Evolutionary conservation across 2,888 invertebrate species (phyloP).

Genomic region (Rotaria macrura): DNA sequence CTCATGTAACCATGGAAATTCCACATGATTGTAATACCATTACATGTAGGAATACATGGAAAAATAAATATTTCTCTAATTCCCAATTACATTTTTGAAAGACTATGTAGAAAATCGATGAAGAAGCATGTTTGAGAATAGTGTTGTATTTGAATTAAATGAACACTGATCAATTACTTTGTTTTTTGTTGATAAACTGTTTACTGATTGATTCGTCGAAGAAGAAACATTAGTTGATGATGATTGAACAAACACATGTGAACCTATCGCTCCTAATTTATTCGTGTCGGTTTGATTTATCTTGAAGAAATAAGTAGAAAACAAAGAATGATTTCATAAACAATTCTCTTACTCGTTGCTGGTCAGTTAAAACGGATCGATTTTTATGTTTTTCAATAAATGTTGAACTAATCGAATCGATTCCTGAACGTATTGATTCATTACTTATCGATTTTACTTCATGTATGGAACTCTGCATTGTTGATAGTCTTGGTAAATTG

Average conservation of each 20-base stretch:
- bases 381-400: not conserved
- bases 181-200: not conserved
- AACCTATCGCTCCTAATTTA: not conserved
- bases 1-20: too few relatives aligned
- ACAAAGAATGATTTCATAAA: not conserved
- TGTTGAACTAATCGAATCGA: not conserved
- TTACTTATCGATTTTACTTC: not conserved
- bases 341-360: not conserved
- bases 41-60: too few relatives aligned
- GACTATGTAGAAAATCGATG: too few relatives aligned
- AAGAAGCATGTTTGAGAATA: too few relatives aligned
- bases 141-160: too few relatives aligned
- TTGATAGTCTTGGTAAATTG: not conserved
- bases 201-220: not conserved
- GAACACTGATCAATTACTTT: too few relatives aligned
- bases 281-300: not conserved
- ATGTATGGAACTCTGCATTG: not conserved
- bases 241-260: not conserved
- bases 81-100: too few relatives aligned
- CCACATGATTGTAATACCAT: too few relatives aligned
- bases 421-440: not conserved
- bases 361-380: not conserved
- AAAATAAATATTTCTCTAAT: too few relatives aligned
- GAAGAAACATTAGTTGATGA: not conserved
- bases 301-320: not conserved